Conservation (phyloP, 2,888 invertebrate genomes). For the Ferrisia virgata region DNA sequence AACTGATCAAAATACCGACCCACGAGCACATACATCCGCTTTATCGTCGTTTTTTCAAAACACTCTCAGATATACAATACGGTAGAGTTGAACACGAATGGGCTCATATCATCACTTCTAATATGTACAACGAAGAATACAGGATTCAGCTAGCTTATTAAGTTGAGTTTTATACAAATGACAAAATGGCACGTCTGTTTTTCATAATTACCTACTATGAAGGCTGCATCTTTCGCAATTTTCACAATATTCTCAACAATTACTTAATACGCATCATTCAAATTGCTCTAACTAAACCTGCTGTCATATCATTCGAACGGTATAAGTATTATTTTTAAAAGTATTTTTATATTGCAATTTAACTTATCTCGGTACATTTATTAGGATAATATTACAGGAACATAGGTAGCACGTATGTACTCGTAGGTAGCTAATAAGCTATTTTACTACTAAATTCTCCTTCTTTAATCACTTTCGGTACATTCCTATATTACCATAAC, state of each 20-base stretch:
- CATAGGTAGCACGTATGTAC: no score
- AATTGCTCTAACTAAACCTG: no score
- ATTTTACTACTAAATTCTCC: no score
- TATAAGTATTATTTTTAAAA: neutral
- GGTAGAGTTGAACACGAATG: slow-evolving; percentile 80
- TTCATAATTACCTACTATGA: no score
- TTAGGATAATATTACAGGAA: no score
- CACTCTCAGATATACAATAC: slow-evolving; percentile 84
- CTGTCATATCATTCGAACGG: neutral
- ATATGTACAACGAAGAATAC: neutral
- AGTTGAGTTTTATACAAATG: neutral
- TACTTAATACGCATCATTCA: no score
- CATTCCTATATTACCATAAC: no score
- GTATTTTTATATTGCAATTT: neutral
- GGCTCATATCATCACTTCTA: slow-evolving; percentile 64
- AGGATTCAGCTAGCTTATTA: neutral
- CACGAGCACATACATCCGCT: slow-evolving; percentile 70
- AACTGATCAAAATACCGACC: slow-evolving; percentile 69
- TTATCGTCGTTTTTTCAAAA: slow-evolving; percentile 69
- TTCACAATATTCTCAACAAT: no score
- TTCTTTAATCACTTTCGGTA: no score
- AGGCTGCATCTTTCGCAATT: no score
- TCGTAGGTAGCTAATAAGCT: no score
- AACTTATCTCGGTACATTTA: neutral
- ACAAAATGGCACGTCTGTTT: no score